These are phyloP conservation scores for Dromococcyx pavoninus DNA, from an alignment of 2,797 vertebrate species.

Conservation along the genomic window DNA sequence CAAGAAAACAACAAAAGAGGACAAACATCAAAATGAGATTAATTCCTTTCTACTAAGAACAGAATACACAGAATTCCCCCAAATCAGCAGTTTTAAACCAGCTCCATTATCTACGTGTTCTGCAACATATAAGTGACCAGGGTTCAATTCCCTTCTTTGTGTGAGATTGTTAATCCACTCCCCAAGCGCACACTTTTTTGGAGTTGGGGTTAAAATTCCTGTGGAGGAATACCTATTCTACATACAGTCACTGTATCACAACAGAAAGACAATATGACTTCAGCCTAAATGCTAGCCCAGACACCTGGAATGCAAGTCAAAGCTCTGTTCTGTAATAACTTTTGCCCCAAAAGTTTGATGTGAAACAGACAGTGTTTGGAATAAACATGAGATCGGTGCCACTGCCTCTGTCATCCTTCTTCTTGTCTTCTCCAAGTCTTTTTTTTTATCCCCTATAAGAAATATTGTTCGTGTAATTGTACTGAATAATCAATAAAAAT, in stretches of 20 bases:
- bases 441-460: fast-evolving
- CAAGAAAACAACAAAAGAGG: background rate
- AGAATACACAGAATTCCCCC: background rate
- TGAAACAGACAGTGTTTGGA: background rate
- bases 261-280: background rate
- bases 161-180: background rate
- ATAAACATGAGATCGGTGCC: background rate
- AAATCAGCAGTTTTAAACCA: background rate
- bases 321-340: background rate
- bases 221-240: background rate
- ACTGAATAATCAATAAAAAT: background rate
- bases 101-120: background rate
- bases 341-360: background rate
- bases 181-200: background rate
- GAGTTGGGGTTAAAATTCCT: background rate
- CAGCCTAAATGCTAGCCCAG: background rate
- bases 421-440: background rate
- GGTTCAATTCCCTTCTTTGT: background rate
- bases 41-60: background rate
- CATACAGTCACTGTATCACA: background rate
- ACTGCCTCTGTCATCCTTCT: background rate
- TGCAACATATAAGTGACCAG: background rate
- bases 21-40: background rate
- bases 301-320: background rate
- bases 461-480: background rate